Evolutionary conservation across 2,797 vertebrate genomes (phyloP).

Genomic region (Rhabdomys pumilio): DNA sequence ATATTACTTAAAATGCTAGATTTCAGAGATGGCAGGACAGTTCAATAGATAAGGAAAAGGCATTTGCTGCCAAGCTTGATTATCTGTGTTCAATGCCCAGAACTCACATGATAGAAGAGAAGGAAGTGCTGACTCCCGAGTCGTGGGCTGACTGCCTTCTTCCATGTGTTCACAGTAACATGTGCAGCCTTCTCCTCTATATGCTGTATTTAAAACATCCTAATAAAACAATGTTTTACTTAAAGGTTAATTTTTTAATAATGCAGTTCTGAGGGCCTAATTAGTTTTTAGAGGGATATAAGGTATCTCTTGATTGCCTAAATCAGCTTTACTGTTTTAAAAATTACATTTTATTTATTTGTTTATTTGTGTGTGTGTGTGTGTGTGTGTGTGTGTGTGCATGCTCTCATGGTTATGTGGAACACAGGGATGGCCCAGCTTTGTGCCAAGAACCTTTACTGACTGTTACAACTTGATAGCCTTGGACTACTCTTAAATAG

Average conservation of each 20-base stretch:
- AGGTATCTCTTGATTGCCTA: neutral
- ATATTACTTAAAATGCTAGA: neutral
- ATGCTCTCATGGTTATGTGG: too few relatives aligned
- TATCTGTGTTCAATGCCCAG: neutral
- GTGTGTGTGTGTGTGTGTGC: neutral
- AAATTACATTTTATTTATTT: neutral
- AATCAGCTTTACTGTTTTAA: neutral
- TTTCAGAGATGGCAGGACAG: neutral
- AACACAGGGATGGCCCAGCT: neutral
- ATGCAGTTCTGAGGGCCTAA: neutral
- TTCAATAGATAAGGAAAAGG: neutral
- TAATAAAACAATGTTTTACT: neutral
- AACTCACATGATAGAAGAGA: too few relatives aligned
- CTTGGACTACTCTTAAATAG: neutral
- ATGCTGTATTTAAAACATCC: neutral
- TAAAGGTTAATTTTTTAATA: neutral
- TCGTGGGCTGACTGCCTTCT: neutral
- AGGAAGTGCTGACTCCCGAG: neutral
- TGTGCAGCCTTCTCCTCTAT: neutral
- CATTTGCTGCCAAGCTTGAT: neutral
- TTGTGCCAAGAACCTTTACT: neutral
- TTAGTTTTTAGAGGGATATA: conserved; percentile 5
- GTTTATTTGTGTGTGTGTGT: neutral
- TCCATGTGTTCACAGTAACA: neutral
- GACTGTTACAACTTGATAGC: neutral